Evolutionary conservation across 2,113 vertebrate genomes (phyloP), one percentile per base, ranked within the genome.

Genomic region (Corythornis vintsioides): DNA sequence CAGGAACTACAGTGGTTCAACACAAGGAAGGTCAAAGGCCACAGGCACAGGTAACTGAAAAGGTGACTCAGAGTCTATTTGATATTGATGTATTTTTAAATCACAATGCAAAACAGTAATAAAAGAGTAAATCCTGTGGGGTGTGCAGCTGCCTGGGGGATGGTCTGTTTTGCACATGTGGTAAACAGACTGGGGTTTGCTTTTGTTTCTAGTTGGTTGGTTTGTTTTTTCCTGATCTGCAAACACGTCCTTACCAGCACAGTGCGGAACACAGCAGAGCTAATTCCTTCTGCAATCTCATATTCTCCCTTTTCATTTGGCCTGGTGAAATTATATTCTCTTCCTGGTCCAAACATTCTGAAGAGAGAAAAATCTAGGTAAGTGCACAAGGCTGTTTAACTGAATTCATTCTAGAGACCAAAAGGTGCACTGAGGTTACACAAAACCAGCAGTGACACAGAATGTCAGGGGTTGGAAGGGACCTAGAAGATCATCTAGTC

Each of bases 321-420:
- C 88, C 97, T 93, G 1, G 98, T 98, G 96, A 98, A 98, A 65
- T 98, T 98, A 61, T 98, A 98, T 45, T 98, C 98, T 75, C 98
- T 97, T 88, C 97, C 98, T 17, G 98, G 97, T 42, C 98, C 98
- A 90, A 98, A 98, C 98, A 98, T 98, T 75, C 98, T 98, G 97
- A 56, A 96, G 8, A 95, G 74, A 94, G 3, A 91, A 73, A 78
- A 86, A 59, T 13, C 21, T 5, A 20, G 2, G 3, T 63, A 14
- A 93, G 55, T 8, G 45, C 66, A 75, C 9, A 61, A 28, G 17
- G 48, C 60, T 4, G 47, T 5, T 0, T 1, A 57, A 65, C 70
- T 18, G 9, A 1, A 9, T 75, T 86, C 11, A 50, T 63, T 72
- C 16, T 72, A 85, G 26, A 71, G 60, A 47, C 16, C 29, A 67